These are phyloP conservation scores for Pterois miles DNA, from an alignment of 2,797 vertebrate genomes.

Conservation along the genomic window DNA sequence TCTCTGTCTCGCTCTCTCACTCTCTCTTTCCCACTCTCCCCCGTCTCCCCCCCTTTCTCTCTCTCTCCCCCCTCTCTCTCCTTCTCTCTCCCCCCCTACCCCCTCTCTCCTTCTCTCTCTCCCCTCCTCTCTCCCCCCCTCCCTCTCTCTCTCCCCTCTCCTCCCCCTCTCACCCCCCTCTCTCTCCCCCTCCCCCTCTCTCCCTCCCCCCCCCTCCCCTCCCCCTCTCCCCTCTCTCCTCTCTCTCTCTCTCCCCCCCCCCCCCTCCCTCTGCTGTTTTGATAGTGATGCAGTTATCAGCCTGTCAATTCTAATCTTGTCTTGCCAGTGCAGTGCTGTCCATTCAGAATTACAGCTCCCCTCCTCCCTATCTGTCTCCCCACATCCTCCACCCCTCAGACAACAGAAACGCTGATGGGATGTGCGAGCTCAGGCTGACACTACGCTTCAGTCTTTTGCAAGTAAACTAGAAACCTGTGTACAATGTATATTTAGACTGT, in stretches of 20 bases:
- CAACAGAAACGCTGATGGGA: conserved; percentile 73
- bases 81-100: conserved; percentile 48
- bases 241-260: conserved; percentile 13
- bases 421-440: conserved; percentile 62
- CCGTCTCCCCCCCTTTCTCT: too few relatives aligned
- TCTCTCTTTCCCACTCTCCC: conserved; percentile 27
- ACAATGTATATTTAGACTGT: conserved; percentile 52
- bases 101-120: too few relatives aligned
- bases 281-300: conserved; percentile 82
- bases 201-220: too few relatives aligned
- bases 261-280: conserved; percentile 71
- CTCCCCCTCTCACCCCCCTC: conserved; percentile 25
- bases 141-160: conserved; percentile 43
- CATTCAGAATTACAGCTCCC: conserved; percentile 78
- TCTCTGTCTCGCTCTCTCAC: conserved; percentile 41
- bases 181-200: conserved; percentile 42
- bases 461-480: conserved; percentile 56
- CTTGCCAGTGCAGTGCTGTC: conserved; percentile 77
- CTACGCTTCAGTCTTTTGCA: conserved; percentile 56
- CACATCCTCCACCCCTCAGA: conserved; percentile 39
- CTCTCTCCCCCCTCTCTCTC: conserved; percentile 36
- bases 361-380: conserved; percentile 39
- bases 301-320: conserved; percentile 84
- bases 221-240: conserved; percentile 50
- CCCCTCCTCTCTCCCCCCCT: conserved; percentile 27